These are phyloP conservation scores for Lutjanus erythropterus DNA, from an alignment of 2,113 vertebrate species.

Conservation along the genomic window DNA sequence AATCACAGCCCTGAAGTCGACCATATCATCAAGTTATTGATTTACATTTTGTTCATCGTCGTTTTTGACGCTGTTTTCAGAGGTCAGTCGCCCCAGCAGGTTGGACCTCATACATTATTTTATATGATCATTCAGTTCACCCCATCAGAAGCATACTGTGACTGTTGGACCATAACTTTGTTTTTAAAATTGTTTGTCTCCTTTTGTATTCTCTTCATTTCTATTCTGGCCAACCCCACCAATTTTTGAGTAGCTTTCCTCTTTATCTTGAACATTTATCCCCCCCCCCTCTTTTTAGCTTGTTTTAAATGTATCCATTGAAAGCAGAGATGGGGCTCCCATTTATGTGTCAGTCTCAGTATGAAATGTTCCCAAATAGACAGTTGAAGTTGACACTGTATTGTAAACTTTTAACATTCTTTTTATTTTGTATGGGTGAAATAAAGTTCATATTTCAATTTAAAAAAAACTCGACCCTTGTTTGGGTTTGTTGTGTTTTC, in stretches of 20 bases:
- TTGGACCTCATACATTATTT: conserved; percentile 44
- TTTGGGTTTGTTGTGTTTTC: conserved; percentile 30
- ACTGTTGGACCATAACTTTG: conserved; percentile 67
- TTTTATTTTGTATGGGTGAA: conserved; percentile 89
- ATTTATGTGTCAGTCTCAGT: conserved; percentile 67
- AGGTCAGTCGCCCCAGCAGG: not conserved
- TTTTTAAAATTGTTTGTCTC: conserved; percentile 70
- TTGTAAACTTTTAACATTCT: conserved; percentile 88
- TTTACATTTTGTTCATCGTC: conserved; percentile 17
- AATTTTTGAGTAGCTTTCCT: conserved; percentile 42
- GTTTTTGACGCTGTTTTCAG: conserved; percentile 8
- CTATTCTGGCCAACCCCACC: conserved; percentile 30
- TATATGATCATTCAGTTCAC: conserved; percentile 14
- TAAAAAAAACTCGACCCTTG: conserved; percentile 12
- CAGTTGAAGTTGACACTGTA: conserved; percentile 81
- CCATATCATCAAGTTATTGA: conserved; percentile 40
- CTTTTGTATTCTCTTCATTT: conserved; percentile 49
- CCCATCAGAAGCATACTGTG: conserved; percentile 38
- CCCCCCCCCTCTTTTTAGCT: conserved; percentile 69
- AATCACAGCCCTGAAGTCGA: conserved; percentile 20
- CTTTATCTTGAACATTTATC: conserved; percentile 14
- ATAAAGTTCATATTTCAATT: conserved; percentile 87
- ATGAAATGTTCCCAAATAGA: conserved; percentile 76
- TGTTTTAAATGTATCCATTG: conserved; percentile 81
- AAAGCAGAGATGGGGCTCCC: conserved; percentile 59